Evolutionary conservation across 2,797 vertebrate genomes (phyloP).

Genomic region (Ctenochaetus hawaiiensis): DNA sequence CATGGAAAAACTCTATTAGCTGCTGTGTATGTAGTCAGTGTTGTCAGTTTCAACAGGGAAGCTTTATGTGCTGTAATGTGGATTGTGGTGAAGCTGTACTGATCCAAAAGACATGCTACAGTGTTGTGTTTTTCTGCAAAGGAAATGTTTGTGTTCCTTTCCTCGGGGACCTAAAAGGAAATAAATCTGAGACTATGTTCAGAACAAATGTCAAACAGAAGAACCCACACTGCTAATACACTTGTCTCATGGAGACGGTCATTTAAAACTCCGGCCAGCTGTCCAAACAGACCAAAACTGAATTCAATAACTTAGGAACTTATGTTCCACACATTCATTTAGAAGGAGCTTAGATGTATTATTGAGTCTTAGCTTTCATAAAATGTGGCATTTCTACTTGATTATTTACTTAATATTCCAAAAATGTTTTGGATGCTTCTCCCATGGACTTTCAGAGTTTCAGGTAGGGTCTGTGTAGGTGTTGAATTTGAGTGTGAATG

Average conservation of each 20-base stretch:
- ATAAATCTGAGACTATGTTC: slow-evolving; percentile 54
- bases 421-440: slow-evolving; percentile 36
- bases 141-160: slow-evolving; percentile 70
- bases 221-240: slow-evolving; percentile 64
- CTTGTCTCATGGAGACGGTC: slow-evolving; percentile 65
- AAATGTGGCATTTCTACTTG: slow-evolving; percentile 52
- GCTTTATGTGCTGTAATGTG: slow-evolving; percentile 20
- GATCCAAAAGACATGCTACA: slow-evolving; percentile 45
- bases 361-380: slow-evolving; percentile 53
- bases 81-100: slow-evolving; percentile 11
- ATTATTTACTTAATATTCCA: slow-evolving; percentile 23
- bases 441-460: background rate
- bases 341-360: slow-evolving; percentile 47
- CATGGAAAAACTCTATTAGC: background rate
- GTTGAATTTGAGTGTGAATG: background rate
- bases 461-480: background rate
- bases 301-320: slow-evolving; percentile 66
- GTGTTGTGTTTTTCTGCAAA: slow-evolving; percentile 54
- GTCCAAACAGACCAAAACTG: slow-evolving; percentile 70
- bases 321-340: slow-evolving; percentile 55
- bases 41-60: slow-evolving; percentile 5
- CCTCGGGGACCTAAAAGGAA: slow-evolving; percentile 61
- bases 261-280: slow-evolving; percentile 71
- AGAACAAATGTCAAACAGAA: slow-evolving; percentile 57
- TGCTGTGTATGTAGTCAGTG: slow-evolving; percentile 1